A percentile compares a stretch with the other conserved stretches of the same genome.
These are phyloP conservation scores for Ammodytes dubius DNA, from an alignment of 2,113 vertebrate genomes.

Conservation along the genomic window DNA sequence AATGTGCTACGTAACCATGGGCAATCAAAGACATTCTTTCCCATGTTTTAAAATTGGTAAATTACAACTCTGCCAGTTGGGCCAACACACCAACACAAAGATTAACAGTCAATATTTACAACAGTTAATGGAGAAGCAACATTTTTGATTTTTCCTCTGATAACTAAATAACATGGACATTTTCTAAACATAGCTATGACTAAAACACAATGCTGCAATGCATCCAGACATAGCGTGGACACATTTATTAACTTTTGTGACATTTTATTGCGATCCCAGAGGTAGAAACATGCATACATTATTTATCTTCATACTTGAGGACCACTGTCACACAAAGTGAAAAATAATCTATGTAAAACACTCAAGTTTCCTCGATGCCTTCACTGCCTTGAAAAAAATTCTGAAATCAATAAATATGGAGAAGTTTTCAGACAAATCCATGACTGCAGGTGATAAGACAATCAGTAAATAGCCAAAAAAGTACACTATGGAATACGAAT, in stretches of 20 bases:
- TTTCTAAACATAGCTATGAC: constrained; percentile 18
- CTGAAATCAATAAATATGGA: not conserved
- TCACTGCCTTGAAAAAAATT: not conserved
- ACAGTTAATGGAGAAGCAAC: not conserved
- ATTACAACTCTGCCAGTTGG: not conserved
- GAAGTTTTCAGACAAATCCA: not conserved
- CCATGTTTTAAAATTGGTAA: constrained; percentile 14
- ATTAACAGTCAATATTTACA: constrained; percentile 8
- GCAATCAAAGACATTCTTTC: constrained; percentile 43
- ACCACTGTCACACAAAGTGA: not conserved
- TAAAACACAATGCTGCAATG: constrained; percentile 26
- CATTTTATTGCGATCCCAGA: constrained; percentile 5
- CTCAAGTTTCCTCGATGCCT: not conserved
- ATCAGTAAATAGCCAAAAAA: not conserved
- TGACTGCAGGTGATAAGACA: not conserved
- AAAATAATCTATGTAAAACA: not conserved
- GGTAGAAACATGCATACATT: not conserved
- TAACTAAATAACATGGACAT: constrained; percentile 13
- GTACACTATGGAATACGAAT: not conserved
- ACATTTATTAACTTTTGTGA: not conserved
- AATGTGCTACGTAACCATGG: not conserved
- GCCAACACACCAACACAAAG: not conserved
- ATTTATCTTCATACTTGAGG: not conserved
- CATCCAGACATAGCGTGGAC: not conserved
- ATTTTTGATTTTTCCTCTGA: constrained; percentile 11